A percentile compares a stretch with the other conserved stretches of the same genome.
phyloP scores from a whole-genome alignment of 2,888 invertebrate genomes.

The Platerodrilus igneus region DNA sequence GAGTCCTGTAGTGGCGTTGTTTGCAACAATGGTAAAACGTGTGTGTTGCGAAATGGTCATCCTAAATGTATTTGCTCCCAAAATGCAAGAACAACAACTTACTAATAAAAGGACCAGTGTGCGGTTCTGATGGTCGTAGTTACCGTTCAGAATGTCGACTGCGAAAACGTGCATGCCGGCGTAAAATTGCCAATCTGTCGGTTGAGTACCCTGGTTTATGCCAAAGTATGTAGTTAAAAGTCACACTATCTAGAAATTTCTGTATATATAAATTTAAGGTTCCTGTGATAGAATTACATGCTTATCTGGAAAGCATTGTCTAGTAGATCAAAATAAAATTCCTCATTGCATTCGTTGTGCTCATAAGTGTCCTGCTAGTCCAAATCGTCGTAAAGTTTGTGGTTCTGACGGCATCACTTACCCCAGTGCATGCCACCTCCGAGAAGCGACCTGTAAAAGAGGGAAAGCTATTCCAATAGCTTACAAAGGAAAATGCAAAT shows the following conservation, averaged over 20 bases:
- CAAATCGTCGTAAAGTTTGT: slow-evolving; percentile 58
- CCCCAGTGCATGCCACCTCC: slow-evolving; percentile 77
- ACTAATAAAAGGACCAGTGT: slow-evolving; percentile 65
- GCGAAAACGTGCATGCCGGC: slow-evolving; percentile 77
- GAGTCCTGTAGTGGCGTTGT: slow-evolving; percentile 76
- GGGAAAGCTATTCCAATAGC: slow-evolving; percentile 82
- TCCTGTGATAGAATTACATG: slow-evolving; percentile 78
- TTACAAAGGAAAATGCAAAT: slow-evolving; percentile 81
- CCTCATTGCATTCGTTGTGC: slow-evolving; percentile 84
- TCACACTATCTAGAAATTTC: too few relatives aligned
- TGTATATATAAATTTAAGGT: slow-evolving; percentile 50
- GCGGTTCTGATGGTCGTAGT: slow-evolving; percentile 82
- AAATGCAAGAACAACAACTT: slow-evolving; percentile 56
- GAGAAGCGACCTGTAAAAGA: slow-evolving; percentile 76
- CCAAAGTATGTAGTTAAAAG: slow-evolving; percentile 81
- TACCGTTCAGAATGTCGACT: slow-evolving; percentile 83
- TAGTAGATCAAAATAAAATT: slow-evolving; percentile 79
- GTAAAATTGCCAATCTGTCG: slow-evolving; percentile 64
- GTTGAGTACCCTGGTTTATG: slow-evolving; percentile 85
- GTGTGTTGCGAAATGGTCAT: slow-evolving; percentile 73
- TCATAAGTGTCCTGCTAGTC: slow-evolving; percentile 56
- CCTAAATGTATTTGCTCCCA: slow-evolving; percentile 86
- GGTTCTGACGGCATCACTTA: slow-evolving; percentile 82
- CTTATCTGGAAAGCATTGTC: slow-evolving; percentile 74
- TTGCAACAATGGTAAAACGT: slow-evolving; percentile 74